Base-by-base conservation (phyloP, 2,113 vertebrate species). In the Cichladusa arquata region DNA sequence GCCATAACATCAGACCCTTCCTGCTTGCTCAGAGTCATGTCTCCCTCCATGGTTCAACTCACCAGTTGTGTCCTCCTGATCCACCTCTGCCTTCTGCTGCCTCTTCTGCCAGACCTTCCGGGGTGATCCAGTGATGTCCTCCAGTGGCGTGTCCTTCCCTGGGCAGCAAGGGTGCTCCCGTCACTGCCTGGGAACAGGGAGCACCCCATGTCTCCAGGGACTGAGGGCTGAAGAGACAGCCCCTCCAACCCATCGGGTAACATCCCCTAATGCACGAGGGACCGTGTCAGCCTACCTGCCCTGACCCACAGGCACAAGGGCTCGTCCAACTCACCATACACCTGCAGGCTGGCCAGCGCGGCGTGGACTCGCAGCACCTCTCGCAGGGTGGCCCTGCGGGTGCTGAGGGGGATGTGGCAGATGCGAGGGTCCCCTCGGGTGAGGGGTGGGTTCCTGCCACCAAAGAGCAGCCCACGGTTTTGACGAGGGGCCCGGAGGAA, bases 361-460 rank as follows among this genome's bases (percentile, higher is more conserved):
- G 95, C 24, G 0, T 99, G 98, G 19, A 99, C 99, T 58, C 98
- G 97, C 85, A 98, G 97, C 17, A 99, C 96, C 93, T 99, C 99
- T 29, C 93, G 93, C 96, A 99, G 99, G 8, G 99, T 99, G 42
- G 99, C 98, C 95, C 99, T 98, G 54, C 98, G 98, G 33, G 99
- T 99, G 95, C 97, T 78, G 29, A 99, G 98, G 26, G 99, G 99
- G 12, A 99, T 95, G 16, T 98, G 97, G 54, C 96, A 98, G 79
- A 99, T 34, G 20, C 99, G 98, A 51, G 97, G 93, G 90, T 99
- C 99, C 8, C 97, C 98, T 91, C 36, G 97, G 42, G 92, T 95
- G 26, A 99, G 95, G 4, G 98, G 98, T 6, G 98, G 96, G n/a
- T 74, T 96, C 23, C 86, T 97, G 23, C 98, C 98, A 1, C 98